Evolutionary conservation across 2,797 vertebrate genomes (phyloP).

Genomic region (Apogon talboti): DNA sequence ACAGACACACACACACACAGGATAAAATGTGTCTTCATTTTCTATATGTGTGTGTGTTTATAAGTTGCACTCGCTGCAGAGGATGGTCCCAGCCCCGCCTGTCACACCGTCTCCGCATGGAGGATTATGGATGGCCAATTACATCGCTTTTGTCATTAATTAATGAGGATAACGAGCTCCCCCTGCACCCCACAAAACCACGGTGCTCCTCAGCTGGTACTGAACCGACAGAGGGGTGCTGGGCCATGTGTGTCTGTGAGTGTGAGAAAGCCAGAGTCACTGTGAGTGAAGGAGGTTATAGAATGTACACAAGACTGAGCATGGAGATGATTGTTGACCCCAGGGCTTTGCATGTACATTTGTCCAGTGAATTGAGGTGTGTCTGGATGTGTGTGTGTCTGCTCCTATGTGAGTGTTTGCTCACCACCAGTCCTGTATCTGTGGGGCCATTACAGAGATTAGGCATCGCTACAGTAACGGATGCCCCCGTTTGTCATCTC

Average conservation of each 20-base stretch:
- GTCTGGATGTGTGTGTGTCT: conserved; percentile 34
- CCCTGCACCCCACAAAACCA: conserved; percentile 78
- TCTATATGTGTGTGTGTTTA: conserved; percentile 67
- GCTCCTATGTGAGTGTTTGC: conserved; percentile 54
- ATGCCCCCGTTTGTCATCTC: conserved; percentile 86
- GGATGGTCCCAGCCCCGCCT: conserved; percentile 77
- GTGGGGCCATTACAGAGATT: conserved; percentile 93
- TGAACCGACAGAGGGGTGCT: conserved; percentile 55
- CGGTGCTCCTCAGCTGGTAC: conserved; percentile 81
- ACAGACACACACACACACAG: conserved; percentile 34
- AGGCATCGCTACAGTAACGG: conserved; percentile 84
- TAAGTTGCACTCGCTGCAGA: conserved; percentile 67
- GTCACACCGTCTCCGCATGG: conserved; percentile 84
- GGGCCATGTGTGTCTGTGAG: conserved; percentile 40
- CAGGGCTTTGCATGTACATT: conserved; percentile 65
- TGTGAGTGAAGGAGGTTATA: conserved; percentile 49
- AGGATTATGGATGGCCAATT: conserved; percentile 88
- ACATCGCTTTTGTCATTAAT: conserved; percentile 88
- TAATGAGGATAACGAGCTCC: conserved; percentile 80
- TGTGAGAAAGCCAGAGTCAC: conserved; percentile 17
- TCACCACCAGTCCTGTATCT: conserved; percentile 82
- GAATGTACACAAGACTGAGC: conserved; percentile 56
- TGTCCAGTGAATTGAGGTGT: conserved; percentile 60
- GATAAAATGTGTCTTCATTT: conserved; percentile 63
- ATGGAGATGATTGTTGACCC: conserved; percentile 61